A percentile compares a stretch with the other conserved stretches of the same genome.
Evolutionary conservation across 2,888 invertebrate species (phyloP).

Genomic region (Eupithecia inturbata): DNA sequence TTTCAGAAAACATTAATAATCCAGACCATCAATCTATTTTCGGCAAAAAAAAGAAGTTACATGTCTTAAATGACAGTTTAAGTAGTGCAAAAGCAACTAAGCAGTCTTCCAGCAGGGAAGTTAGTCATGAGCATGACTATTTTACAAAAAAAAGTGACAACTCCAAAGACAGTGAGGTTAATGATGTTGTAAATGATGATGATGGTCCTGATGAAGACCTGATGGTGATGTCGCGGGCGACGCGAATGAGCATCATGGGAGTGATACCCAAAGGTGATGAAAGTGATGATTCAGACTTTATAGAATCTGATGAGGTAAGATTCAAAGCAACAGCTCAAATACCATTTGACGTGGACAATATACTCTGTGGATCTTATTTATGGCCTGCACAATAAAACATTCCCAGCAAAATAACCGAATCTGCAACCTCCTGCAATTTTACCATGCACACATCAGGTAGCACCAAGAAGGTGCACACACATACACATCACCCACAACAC

Average conservation of each 20-base stretch:
- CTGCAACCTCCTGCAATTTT: too few relatives aligned
- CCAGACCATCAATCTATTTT: slow-evolving; percentile 1
- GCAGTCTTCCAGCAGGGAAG: slow-evolving; percentile 23
- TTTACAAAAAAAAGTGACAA: slow-evolving; percentile 17
- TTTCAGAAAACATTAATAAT: background rate
- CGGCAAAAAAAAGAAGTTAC: background rate
- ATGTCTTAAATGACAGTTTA: background rate
- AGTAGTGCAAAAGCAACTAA: background rate
- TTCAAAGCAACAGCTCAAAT: slow-evolving; percentile 42
- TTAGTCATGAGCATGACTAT: slow-evolving; percentile 39
- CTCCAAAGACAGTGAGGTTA: slow-evolving; percentile 15
- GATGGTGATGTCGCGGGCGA: slow-evolving; percentile 77
- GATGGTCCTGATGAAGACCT: slow-evolving; percentile 72
- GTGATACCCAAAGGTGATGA: slow-evolving; percentile 69
- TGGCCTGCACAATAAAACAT: background rate
- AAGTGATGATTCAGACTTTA: slow-evolving; percentile 77
- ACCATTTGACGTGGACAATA: background rate
- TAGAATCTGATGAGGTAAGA: slow-evolving; percentile 78
- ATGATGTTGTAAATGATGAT: slow-evolving; percentile 36
- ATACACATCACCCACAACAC: too few relatives aligned
- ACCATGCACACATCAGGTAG: too few relatives aligned
- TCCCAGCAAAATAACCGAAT: too few relatives aligned
- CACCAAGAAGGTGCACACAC: too few relatives aligned
- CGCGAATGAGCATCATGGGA: slow-evolving; percentile 80
- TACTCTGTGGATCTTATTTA: background rate